Conservation (phyloP, 1,140 invertebrate genomes). For the Spodoptera frugiperda region DNA sequence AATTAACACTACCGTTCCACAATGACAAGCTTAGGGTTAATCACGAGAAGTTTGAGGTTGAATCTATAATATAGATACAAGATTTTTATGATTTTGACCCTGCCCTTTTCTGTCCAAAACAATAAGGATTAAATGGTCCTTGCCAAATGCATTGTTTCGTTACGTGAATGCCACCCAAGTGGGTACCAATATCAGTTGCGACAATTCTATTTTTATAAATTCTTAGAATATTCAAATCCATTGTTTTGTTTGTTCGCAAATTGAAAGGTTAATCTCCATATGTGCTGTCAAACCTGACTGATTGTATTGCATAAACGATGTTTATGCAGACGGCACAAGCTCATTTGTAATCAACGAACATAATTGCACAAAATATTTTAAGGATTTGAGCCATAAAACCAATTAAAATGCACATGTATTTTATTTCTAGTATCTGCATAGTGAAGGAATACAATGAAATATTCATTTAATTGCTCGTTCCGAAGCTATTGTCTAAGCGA, state of each 20-base stretch:
- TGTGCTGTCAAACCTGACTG: constrained; percentile 38
- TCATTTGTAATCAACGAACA: constrained; percentile 51
- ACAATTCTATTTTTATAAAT: constrained; percentile 21
- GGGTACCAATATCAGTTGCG: background rate
- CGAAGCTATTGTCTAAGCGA: constrained; percentile 59
- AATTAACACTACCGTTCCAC: too few species aligned
- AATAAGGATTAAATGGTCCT: background rate
- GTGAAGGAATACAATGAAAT: constrained; percentile 68
- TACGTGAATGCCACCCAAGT: constrained; percentile 3
- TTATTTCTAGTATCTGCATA: constrained; percentile 41
- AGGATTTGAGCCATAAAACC: constrained; percentile 48
- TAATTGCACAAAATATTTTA: constrained; percentile 54
- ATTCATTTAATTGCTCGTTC: constrained; percentile 70
- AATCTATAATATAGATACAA: too few species aligned
- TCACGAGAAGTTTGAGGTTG: too few species aligned
- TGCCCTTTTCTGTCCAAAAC: background rate
- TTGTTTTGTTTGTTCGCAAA: constrained; percentile 42
- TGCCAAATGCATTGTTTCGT: constrained; percentile 14
- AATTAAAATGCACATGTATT: constrained; percentile 52
- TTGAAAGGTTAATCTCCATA: constrained; percentile 33
- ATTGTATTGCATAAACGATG: constrained; percentile 35
- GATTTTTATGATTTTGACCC: too few species aligned
- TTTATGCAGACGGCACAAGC: constrained; percentile 28
- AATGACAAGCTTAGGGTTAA: too few species aligned
- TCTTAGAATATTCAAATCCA: constrained; percentile 32